These are phyloP conservation scores for Paralvinella palmiformis DNA, from an alignment of 1,140 invertebrate species.

Conservation along the genomic window DNA sequence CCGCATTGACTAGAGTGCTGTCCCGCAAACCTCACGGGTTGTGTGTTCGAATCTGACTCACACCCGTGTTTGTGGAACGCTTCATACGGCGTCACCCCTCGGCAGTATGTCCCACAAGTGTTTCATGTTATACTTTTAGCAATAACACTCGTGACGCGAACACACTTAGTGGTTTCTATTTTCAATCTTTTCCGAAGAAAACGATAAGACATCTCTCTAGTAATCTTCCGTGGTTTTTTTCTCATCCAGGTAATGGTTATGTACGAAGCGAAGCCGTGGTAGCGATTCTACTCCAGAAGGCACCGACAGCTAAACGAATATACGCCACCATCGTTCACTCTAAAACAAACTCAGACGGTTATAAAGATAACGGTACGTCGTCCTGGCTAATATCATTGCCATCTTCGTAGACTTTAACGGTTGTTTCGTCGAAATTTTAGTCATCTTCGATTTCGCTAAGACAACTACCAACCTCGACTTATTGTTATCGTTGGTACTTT, in stretches of 20 bases:
- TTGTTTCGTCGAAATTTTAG: background rate
- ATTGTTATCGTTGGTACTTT: background rate
- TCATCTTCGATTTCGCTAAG: background rate
- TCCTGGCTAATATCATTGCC: background rate
- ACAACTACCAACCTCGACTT: background rate
- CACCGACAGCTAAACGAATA: constrained; percentile 65
- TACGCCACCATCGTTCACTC: constrained; percentile 81
- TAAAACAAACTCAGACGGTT: constrained; percentile 82
- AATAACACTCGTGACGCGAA: too few species aligned
- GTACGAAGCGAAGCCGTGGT: constrained; percentile 83
- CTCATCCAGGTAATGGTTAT: constrained; percentile 68
- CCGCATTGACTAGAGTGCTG: too few species aligned
- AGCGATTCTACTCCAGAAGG: constrained; percentile 73
- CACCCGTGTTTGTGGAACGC: too few species aligned
- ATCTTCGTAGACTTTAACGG: background rate
- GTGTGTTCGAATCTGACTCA: too few species aligned
- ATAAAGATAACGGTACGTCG: constrained; percentile 59
- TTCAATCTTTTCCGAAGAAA: too few species aligned
- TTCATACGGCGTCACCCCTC: too few species aligned
- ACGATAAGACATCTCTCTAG: too few species aligned
- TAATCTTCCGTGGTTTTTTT: constrained; percentile 10
- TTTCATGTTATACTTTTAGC: too few species aligned
- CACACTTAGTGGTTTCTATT: too few species aligned
- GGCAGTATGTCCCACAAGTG: too few species aligned
- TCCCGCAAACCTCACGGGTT: too few species aligned